These are phyloP conservation scores for Ophion ventricosus DNA, from an alignment of 2,888 invertebrate species.

Conservation along the genomic window DNA sequence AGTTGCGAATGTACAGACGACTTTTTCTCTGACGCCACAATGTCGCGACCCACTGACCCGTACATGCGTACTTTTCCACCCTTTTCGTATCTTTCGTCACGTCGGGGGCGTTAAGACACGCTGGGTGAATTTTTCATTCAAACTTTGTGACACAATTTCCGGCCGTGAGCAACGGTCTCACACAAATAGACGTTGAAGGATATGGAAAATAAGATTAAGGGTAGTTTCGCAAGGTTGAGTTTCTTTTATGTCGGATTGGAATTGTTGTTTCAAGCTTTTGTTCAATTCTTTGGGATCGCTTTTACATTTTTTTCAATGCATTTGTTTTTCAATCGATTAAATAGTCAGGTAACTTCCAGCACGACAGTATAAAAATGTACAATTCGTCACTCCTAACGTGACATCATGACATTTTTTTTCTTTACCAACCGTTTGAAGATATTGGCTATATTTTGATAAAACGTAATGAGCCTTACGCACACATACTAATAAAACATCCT, in stretches of 20 bases:
- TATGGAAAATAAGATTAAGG: neutral
- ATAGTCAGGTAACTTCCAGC: neutral
- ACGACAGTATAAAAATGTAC: neutral
- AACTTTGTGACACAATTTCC: slow-evolving; percentile 20
- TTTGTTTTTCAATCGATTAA: neutral
- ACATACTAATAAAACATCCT: neutral
- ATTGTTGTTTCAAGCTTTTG: neutral
- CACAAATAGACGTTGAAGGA: neutral
- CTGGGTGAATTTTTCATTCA: neutral
- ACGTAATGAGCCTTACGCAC: no score
- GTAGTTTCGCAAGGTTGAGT: neutral
- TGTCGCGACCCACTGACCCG: slow-evolving; percentile 50
- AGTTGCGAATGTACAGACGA: neutral
- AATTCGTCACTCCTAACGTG: neutral
- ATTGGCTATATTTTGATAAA: no score
- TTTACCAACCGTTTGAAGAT: neutral
- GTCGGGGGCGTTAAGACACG: neutral
- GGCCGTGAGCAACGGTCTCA: no score
- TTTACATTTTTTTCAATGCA: no score
- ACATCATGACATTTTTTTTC: neutral
- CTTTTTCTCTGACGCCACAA: slow-evolving; percentile 24
- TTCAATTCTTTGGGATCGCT: no score
- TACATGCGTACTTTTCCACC: slow-evolving; percentile 14
- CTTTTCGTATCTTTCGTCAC: neutral
- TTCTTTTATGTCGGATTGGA: neutral